A percentile compares a stretch with the other conserved stretches of the same genome.
Evolutionary conservation across 2,888 invertebrate species (phyloP).

Genomic region (Cyclophora punctaria): DNA sequence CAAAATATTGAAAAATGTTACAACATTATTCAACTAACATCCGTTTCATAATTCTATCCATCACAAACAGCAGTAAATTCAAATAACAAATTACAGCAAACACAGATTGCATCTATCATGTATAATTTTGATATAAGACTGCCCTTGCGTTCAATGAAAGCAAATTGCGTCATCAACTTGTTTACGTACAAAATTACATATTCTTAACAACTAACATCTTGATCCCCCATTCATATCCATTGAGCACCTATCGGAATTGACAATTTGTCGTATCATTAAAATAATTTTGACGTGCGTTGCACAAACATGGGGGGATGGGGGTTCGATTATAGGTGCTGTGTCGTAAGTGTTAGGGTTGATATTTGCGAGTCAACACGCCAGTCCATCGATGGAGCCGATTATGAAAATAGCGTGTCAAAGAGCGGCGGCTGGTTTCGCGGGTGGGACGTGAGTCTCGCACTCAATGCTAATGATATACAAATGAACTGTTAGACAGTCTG

Average conservation of each 20-base stretch:
- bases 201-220: constrained; percentile 1
- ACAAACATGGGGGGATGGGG: constrained; percentile 10
- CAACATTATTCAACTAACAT: too few species aligned
- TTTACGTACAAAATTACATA: too few species aligned
- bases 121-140: too few species aligned
- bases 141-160: too few species aligned
- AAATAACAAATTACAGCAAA: too few species aligned
- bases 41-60: too few species aligned
- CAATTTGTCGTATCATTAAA: constrained; percentile 21
- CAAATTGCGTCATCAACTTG: too few species aligned
- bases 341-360: constrained; percentile 3
- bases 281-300: constrained; percentile 16
- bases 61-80: too few species aligned
- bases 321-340: constrained; percentile 6
- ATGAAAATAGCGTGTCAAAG: constrained; percentile 53
- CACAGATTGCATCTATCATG: too few species aligned
- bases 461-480: constrained; percentile 46
- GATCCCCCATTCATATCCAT: constrained; percentile 14
- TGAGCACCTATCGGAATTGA: constrained; percentile 21
- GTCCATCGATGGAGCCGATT: constrained; percentile 37
- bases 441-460: constrained; percentile 20
- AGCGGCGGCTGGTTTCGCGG: constrained; percentile 20
- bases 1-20: too few species aligned
- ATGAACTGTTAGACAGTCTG: constrained; percentile 35
- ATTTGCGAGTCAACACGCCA: constrained; percentile 5